These are phyloP conservation scores for Campoplex capitator DNA, from an alignment of 2,888 invertebrate species.

Conservation along the genomic window DNA sequence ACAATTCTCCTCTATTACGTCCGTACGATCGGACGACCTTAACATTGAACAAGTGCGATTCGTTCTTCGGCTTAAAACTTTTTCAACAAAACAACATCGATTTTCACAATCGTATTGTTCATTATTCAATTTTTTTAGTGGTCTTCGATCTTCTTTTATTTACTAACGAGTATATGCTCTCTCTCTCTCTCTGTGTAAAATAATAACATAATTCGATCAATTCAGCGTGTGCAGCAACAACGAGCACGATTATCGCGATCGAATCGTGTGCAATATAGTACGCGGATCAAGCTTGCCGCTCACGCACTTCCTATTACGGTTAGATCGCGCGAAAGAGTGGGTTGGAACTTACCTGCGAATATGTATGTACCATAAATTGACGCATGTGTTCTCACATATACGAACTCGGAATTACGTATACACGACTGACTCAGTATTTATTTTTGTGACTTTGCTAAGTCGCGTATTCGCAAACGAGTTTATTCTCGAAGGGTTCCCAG, in stretches of 20 bases:
- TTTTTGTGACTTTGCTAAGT: conserved; percentile 52
- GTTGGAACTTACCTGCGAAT: conserved; percentile 57
- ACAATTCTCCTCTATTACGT: conserved; percentile 22
- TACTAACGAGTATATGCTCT: not conserved
- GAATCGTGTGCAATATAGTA: conserved; percentile 32
- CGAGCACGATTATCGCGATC: conserved; percentile 38
- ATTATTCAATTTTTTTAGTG: not conserved
- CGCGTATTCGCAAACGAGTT: conserved; percentile 36
- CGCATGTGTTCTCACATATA: not conserved
- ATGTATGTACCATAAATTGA: conserved; percentile 2
- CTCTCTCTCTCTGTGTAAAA: not conserved
- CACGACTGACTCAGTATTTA: conserved; percentile 63
- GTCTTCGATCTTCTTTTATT: conserved; percentile 2
- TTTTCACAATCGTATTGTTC: not conserved
- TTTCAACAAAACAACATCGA: conserved; percentile 1
- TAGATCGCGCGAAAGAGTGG: conserved; percentile 74
- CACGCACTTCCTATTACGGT: conserved; percentile 79
- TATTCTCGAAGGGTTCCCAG: not conserved
- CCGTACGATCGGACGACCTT: conserved; percentile 8
- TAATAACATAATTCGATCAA: conserved; percentile 27
- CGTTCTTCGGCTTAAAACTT: not conserved
- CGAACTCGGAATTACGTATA: conserved; percentile 36
- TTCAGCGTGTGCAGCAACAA: conserved; percentile 17
- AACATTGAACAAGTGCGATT: conserved; percentile 14
- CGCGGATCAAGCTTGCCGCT: conserved; percentile 68